These are phyloP conservation scores for Choloepus hoffmanni DNA, from an alignment of 2,113 vertebrate species.

Conservation along the genomic window DNA sequence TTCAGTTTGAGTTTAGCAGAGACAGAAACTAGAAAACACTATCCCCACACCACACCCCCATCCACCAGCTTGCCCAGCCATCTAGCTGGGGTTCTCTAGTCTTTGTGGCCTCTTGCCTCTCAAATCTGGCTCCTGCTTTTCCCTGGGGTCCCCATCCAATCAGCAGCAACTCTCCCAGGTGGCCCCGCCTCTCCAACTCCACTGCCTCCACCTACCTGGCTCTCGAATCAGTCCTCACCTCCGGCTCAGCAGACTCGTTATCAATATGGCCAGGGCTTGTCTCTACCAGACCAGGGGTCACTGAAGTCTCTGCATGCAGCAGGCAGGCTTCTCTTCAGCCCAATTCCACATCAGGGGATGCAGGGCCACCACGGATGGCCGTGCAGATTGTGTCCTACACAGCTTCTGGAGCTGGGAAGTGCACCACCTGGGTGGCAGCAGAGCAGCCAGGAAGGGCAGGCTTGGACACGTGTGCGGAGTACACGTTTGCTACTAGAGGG, in stretches of 20 bases:
- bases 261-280: not conserved
- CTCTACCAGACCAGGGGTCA: not conserved
- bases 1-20: not conserved
- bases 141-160: not conserved
- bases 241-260: not conserved
- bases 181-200: not conserved
- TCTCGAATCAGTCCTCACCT: not conserved
- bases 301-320: not conserved
- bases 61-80: rapidly evolving
- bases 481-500: not conserved
- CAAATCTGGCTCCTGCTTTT: not conserved
- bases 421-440: not conserved
- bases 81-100: rapidly evolving
- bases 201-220: not conserved
- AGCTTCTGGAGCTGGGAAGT: not conserved
- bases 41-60: not conserved
- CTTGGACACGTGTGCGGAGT: not conserved
- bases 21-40: not conserved
- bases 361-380: not conserved
- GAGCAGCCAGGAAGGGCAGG: not conserved
- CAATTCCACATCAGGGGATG: not conserved
- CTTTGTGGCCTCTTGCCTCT: not conserved
- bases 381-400: not conserved
- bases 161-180: not conserved
- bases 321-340: not conserved